Evolutionary conservation across 2,888 invertebrate species (phyloP), one percentile per base, ranked within the genome.

Genomic region (Hirudinaria manillensis): DNA sequence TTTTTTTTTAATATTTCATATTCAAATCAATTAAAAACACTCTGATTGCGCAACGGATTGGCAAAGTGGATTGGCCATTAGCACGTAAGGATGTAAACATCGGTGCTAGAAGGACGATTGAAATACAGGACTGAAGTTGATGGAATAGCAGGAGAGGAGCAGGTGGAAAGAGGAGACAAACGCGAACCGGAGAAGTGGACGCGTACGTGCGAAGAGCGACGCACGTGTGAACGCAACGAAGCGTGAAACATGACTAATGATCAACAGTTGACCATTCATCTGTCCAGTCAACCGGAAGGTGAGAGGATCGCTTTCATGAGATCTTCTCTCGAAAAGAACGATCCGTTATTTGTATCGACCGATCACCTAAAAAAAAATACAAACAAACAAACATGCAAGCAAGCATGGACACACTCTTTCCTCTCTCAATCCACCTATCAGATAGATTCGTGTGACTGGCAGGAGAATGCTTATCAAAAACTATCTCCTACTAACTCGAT

Each of bases 211-310:
- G 45, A 45, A 16, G 13, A 45, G 36, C 7, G 68, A 34, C 13
- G 68, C 68, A 36, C 65, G 73, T 73, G 73, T 29, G 65, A 65
- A 38, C 13, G 27, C 61, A 61, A 34, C 38, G 36, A 73, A 27
- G 73, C 73, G 73, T 73, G 73, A 73, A 73, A 73, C 73, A 73
- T 73, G 73, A 73, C 73, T 73, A 73, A 73, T 73, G 73, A 73
- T 73, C 73, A 73, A 73, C 73, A 65, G 73, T 73, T 73, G 73
- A 65, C 73, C 73, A 65, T n/a, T 56, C 68, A 68, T 68, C 34
- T 68, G 68, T 36, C 68, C 68, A 68, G 34, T 68, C 68, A 68
- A 68, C 68, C 68, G 32, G 10, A n/a, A 7, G 32, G 61, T 29
- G 29, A 29, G 45, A 10, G 45, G 45, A 10, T 61, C 61, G 61